Conservation (phyloP, 2,797 vertebrate genomes). For the Enoplosus armatus region DNA sequence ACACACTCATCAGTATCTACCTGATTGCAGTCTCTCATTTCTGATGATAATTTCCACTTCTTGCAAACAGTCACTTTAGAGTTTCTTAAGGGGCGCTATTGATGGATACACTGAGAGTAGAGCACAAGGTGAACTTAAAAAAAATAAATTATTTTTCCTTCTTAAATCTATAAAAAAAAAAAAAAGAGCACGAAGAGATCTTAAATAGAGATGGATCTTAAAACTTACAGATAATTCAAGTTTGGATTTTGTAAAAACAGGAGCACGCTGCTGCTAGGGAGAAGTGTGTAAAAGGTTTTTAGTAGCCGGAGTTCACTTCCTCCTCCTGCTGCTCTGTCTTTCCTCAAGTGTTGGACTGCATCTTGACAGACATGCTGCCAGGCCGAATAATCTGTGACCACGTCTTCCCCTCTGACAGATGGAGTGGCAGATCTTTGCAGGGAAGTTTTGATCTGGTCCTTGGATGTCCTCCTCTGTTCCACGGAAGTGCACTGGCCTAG, state of each 20-base stretch:
- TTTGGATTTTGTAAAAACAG: neutral
- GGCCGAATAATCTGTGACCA: constrained; percentile 33
- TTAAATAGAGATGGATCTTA: neutral
- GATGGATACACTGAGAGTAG: neutral
- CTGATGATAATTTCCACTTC: neutral
- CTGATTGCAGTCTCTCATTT: constrained; percentile 1
- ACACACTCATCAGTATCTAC: neutral
- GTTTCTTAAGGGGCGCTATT: constrained; percentile 7
- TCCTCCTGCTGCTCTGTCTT: constrained; percentile 9
- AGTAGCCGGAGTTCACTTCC: constrained; percentile 6
- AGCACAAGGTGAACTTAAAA: neutral
- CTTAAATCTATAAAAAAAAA: neutral
- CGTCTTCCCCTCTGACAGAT: constrained; percentile 52
- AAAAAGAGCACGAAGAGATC: neutral
- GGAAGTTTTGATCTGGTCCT: constrained; percentile 56
- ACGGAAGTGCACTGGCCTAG: constrained; percentile 16
- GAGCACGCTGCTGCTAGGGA: neutral
- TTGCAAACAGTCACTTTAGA: neutral
- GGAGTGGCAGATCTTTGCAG: constrained; percentile 56
- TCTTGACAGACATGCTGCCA: constrained; percentile 44
- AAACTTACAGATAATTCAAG: neutral
- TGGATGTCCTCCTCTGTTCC: constrained; percentile 39
- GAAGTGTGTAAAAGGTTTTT: neutral
- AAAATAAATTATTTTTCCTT: neutral
- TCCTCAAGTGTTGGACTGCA: constrained; percentile 22